Evolutionary conservation across 2,113 vertebrate genomes (phyloP).

Genomic region (Eira barbara): DNA sequence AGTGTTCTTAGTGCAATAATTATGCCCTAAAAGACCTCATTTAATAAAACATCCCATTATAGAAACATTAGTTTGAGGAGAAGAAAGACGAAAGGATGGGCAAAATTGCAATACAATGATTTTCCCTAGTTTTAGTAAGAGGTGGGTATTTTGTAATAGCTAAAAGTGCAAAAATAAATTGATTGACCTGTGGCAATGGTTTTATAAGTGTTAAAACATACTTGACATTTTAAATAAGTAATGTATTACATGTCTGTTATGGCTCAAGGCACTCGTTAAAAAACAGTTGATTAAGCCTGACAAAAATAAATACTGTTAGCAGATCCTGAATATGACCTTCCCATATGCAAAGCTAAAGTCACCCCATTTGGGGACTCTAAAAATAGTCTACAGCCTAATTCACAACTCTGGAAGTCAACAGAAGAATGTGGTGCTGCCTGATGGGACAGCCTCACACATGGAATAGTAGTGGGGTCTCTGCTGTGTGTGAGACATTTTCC

Average conservation of each 20-base stretch:
- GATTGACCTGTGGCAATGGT: not conserved
- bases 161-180: not conserved
- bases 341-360: not conserved
- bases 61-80: not conserved
- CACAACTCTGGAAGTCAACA: not conserved
- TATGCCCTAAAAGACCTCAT: not conserved
- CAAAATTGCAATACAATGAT: not conserved
- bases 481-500: not conserved
- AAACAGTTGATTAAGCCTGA: not conserved
- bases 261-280: not conserved
- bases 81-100: not conserved
- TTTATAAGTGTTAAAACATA: not conserved
- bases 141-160: not conserved
- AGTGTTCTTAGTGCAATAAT: not conserved
- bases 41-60: not conserved
- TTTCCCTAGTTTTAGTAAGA: not conserved
- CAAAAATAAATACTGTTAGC: not conserved
- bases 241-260: not conserved
- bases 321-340: not conserved
- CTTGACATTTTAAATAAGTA: not conserved
- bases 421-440: not conserved
- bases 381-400: not conserved
- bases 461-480: not conserved
- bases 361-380: not conserved
- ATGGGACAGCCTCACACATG: not conserved